Percentiles rank a stretch among this genome's conserved stretches.
phyloP scores from a whole-genome alignment of 2,888 invertebrate genomes.

The Osedax fenrisi region DNA sequence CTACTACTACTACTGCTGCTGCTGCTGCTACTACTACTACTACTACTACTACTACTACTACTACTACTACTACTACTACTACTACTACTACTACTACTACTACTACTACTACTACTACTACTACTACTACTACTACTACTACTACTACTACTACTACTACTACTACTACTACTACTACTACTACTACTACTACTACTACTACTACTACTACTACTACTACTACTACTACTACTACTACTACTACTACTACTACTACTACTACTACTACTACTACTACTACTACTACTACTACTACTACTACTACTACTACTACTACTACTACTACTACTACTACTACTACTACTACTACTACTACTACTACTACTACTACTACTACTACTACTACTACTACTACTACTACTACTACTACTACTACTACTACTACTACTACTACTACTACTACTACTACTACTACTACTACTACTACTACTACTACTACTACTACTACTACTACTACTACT shows the following conservation, averaged over 20 bases:
- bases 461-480: neutral
- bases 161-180: neutral
- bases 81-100: neutral
- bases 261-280: neutral
- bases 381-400: neutral
- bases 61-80: too few species aligned
- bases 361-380: neutral
- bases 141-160: constrained; percentile 12
- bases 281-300: neutral
- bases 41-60: too few species aligned
- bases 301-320: constrained; percentile 32
- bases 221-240: constrained; percentile 2
- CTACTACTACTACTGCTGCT: too few species aligned
- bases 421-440: constrained; percentile 23
- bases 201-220: constrained; percentile 2
- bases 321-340: constrained; percentile 37
- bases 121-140: constrained; percentile 17
- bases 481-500: neutral
- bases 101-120: neutral
- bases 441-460: constrained; percentile 23
- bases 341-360: neutral
- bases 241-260: neutral
- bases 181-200: too few species aligned
- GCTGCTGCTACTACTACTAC: neutral
- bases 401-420: neutral